These are phyloP conservation scores for Clostera curtula DNA, from an alignment of 2,888 invertebrate species.

Conservation along the genomic window DNA sequence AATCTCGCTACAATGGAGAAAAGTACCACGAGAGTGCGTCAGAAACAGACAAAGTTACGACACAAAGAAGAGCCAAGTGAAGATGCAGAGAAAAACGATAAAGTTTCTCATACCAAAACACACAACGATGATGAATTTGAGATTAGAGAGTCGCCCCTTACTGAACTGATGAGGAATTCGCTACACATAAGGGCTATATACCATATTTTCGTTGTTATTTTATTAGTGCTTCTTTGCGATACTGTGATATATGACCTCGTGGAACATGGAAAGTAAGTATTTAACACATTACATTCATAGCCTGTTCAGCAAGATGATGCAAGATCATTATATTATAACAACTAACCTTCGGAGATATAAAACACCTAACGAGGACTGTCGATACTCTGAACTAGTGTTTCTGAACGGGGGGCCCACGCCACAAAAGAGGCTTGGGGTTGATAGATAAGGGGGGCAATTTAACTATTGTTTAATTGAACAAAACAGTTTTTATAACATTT, in stretches of 20 bases:
- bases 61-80: conserved; percentile 29
- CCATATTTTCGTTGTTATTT: conserved; percentile 86
- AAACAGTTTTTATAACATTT: too few species aligned
- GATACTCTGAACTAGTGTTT: too few species aligned
- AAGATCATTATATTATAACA: too few species aligned
- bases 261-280: conserved; percentile 84
- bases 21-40: too few species aligned
- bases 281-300: conserved; percentile 18
- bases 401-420: too few species aligned
- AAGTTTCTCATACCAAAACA: conserved; percentile 18
- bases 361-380: too few species aligned
- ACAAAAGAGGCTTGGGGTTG: too few species aligned
- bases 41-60: too few species aligned
- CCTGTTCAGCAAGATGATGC: not conserved
- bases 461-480: too few species aligned
- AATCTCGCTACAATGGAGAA: too few species aligned
- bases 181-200: conserved; percentile 89
- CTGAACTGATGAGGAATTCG: conserved; percentile 81
- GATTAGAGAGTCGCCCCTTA: conserved; percentile 85
- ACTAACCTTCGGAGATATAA: too few species aligned
- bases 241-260: conserved; percentile 83
- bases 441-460: too few species aligned
- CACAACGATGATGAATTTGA: conserved; percentile 64
- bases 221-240: conserved; percentile 82
- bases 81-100: conserved; percentile 10